Evolutionary conservation across 1,140 invertebrate species (phyloP), one percentile per base, ranked within the genome.

Genomic region (Phymorhynchus buccinoides): DNA sequence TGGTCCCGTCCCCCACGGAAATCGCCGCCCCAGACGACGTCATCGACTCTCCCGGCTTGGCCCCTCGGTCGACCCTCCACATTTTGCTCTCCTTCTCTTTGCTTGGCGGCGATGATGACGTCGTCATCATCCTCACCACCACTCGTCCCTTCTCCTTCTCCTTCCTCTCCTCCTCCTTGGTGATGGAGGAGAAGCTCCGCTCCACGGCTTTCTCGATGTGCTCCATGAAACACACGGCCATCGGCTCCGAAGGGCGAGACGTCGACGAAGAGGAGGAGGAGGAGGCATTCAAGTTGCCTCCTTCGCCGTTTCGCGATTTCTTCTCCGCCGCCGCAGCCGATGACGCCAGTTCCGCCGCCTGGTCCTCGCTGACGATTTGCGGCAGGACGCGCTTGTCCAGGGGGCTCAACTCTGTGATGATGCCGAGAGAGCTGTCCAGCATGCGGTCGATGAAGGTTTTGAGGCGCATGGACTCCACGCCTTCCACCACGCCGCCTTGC

Each of bases 131-230:
- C n/a, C 39, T n/a, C 41, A 22, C 35, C 52, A 27, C 83, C 22
- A 18, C 18, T 27, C 79, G 83, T 30, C 42, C 42, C 7, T 73
- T 62, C 44, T 86, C 81, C 32, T 83, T 73, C 39, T 81, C 68
- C 81, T 80, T 78, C 30, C 48, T 48, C 75, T 86, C 85, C 35
- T 84, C 83, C 30, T 88, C 87, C 32, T 88, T 85, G 35, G 79
- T 87, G 37, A 84, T 86, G 79, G 83, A 73, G 37, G 81, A 78
- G 84, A 91, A 91, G 83, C 86, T 91, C 78, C 88, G 84, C 80
- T 91, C 87, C 7, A 91, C 86, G 44, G 90, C 88, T 80, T 87
- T 87, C 85, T 91, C 90, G 41, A 91, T 90, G 84, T 91, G 91
- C 77, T 91, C 91, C 84, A 90, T 91, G 16, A 91, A 86, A 83